A percentile compares a stretch with the other conserved stretches of the same genome.
Conservation (phyloP, 2,888 invertebrate species). For the Altica lythri region DNA sequence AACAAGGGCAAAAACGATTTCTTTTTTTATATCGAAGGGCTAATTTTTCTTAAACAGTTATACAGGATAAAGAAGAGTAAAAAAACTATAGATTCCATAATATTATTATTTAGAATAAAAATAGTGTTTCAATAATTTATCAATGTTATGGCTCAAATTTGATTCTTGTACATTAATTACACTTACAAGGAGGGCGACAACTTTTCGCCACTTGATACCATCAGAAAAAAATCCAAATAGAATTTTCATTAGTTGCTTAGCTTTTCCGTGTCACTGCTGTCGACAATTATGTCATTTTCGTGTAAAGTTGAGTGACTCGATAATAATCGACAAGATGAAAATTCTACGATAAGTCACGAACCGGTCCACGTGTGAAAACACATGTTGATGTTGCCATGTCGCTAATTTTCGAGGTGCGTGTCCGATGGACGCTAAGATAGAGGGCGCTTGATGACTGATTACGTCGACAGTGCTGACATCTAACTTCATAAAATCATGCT, state of each 20-base stretch:
- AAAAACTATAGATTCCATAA: too few relatives aligned
- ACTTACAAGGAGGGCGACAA: too few relatives aligned
- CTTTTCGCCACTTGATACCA: conserved; percentile 8
- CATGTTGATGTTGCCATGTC: conserved; percentile 44
- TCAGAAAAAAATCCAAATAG: conserved; percentile 12
- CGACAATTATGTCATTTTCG: conserved; percentile 51
- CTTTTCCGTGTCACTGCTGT: conserved; percentile 8
- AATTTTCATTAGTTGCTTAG: conserved; percentile 7
- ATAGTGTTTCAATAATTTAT: too few relatives aligned
- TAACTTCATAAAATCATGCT: conserved; percentile 33
- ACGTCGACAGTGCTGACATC: conserved; percentile 41
- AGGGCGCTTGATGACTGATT: conserved; percentile 6
- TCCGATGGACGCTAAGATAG: conserved; percentile 41
- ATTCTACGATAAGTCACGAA: conserved; percentile 47
- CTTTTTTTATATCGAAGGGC: too few relatives aligned
- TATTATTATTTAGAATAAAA: too few relatives aligned
- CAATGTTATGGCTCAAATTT: too few relatives aligned
- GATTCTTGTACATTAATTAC: too few relatives aligned
- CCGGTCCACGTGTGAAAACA: conserved; percentile 55
- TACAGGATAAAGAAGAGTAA: too few relatives aligned
- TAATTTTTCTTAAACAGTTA: too few relatives aligned
- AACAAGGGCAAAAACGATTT: background rate
- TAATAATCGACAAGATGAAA: conserved; percentile 46
- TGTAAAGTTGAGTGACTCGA: conserved; percentile 47
- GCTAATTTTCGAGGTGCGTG: conserved; percentile 56